A percentile compares a stretch with the other conserved stretches of the same genome.
Evolutionary conservation across 2,113 vertebrate genomes (phyloP).

Genomic region (Merops nubicus): DNA sequence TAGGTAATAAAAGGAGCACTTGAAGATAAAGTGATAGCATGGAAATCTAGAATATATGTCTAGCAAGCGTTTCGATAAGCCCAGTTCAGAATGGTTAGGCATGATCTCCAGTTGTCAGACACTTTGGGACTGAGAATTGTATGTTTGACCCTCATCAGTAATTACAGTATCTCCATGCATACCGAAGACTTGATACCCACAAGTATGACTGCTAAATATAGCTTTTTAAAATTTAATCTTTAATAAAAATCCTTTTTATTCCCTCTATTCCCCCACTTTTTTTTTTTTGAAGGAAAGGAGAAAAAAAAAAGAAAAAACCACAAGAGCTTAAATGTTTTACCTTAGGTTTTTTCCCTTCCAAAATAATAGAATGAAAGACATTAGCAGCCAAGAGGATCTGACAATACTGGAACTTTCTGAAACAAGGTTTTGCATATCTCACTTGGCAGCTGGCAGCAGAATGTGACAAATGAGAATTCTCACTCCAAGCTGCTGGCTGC

Average conservation of each 20-base stretch:
- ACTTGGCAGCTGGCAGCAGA: slow-evolving; percentile 52
- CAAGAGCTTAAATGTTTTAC: slow-evolving; percentile 33
- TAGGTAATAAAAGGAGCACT: not conserved
- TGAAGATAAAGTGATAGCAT: not conserved
- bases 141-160: not conserved
- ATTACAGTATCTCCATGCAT: not conserved
- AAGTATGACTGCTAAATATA: not conserved
- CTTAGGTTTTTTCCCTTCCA: not conserved
- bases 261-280: not conserved
- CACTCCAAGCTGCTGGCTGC: slow-evolving; percentile 51
- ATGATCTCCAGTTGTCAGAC: not conserved
- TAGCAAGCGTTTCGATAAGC: not conserved
- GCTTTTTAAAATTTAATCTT: accelerated
- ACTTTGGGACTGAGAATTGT: not conserved
- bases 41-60: not conserved
- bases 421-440: slow-evolving; percentile 53
- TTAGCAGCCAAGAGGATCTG: slow-evolving; percentile 28
- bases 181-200: not conserved
- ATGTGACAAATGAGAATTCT: slow-evolving; percentile 61
- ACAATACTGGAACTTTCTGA: slow-evolving; percentile 43
- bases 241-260: not conserved
- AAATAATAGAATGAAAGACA: slow-evolving; percentile 8
- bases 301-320: too few species aligned
- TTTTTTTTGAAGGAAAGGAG: not conserved
- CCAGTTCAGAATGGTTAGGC: not conserved